Evolutionary conservation across 2,113 vertebrate species (phyloP), one percentile per base, ranked within the genome.

Genomic region (Chauna torquata): DNA sequence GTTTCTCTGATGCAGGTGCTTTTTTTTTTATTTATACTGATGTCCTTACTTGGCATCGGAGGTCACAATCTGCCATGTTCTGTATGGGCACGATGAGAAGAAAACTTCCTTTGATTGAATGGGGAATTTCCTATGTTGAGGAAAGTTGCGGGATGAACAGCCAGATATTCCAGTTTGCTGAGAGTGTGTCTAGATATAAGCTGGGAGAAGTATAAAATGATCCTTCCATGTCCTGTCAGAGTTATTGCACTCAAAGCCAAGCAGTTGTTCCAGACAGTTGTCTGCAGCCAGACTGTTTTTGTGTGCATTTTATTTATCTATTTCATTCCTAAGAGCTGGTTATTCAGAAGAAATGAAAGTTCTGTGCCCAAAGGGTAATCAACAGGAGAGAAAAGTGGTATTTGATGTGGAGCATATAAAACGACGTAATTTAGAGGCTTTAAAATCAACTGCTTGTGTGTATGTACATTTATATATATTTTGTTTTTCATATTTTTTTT

Each of bases 141-240:
- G 49, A 55, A 57, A 61, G 57, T 40, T 88, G 69, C 92, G 61
- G 84, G 86, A 52, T n/a, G 75, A 47, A 69, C 95, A 92, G 88
- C 47, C 88, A 50, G 52, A 38, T 71, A 28, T 44, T 68, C n/a
- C 40, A 65, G 57, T 59, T 78, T 93, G 71, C 75, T 92, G 68
- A 30, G 61, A 87, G 30, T 71, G 44, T 79, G 44, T 95, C 69
- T 94, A 70, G 42, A 76, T 86, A 25, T 92, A 78, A 92, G 69
- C 59, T 96, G 90, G 86, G 77, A 86, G 95, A 52, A 88, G 86
- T 64, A 81, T 19, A 82, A 82, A 96, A 84, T 92, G 92, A 94
- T 89, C 65, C 61, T 94, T 86, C 74, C 57, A 65, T 95, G 93
- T 93, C 88, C 90, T 94, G 80, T 94, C 86, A 76, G 66, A 72